Evolutionary conservation across 1,140 invertebrate genomes (phyloP).

Genomic region (Kradibia gibbosae): DNA sequence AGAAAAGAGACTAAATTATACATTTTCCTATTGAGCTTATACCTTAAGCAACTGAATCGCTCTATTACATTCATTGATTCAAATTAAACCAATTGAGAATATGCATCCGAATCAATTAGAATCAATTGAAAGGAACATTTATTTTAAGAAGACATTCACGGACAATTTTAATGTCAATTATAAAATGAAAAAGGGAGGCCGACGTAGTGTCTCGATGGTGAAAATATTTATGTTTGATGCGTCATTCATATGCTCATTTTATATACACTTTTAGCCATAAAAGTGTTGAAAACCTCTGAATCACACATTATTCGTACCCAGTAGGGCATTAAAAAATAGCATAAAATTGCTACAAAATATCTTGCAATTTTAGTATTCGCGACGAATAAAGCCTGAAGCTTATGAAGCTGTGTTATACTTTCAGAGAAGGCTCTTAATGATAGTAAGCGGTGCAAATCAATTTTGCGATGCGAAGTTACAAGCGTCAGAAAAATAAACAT

Average conservation of each 20-base stretch:
- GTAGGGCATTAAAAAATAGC: background rate
- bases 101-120: slow-evolving; percentile 45
- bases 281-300: slow-evolving; percentile 16
- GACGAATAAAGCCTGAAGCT: slow-evolving; percentile 1
- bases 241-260: background rate
- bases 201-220: background rate
- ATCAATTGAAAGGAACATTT: slow-evolving; percentile 38
- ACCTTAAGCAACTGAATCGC: slow-evolving; percentile 8
- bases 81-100: slow-evolving; percentile 36
- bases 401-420: too few species aligned
- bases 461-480: slow-evolving; percentile 9
- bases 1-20: slow-evolving; percentile 2
- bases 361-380: background rate
- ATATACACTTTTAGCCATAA: slow-evolving; percentile 4
- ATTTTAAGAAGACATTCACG: slow-evolving; percentile 31
- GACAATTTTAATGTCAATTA: slow-evolving; percentile 27
- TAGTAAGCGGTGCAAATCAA: slow-evolving; percentile 16
- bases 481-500: background rate
- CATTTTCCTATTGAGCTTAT: background rate
- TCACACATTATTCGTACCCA: slow-evolving; percentile 28
- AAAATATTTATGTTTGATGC: slow-evolving; percentile 12
- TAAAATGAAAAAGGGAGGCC: slow-evolving; percentile 18
- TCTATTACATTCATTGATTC: slow-evolving; percentile 42
- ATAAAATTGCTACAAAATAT: slow-evolving; percentile 27
- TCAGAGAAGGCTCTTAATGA: too few species aligned